phyloP scores from a whole-genome alignment of 2,113 vertebrate species.

The Syngnathus typhle region DNA sequence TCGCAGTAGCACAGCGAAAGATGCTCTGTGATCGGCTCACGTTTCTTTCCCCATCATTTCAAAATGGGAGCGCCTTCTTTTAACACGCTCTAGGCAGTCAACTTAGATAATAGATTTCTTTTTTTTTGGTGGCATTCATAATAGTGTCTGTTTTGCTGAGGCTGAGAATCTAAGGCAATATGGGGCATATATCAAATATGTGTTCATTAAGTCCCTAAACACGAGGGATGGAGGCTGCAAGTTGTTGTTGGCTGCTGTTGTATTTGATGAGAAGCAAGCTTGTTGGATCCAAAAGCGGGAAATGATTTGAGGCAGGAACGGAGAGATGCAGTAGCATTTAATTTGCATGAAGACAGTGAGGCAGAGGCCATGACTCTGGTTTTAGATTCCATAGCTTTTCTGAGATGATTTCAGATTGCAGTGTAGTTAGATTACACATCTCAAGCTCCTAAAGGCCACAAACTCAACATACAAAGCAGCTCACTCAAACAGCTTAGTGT shows the following conservation, averaged over 20 bases:
- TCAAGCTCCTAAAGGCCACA: slow-evolving; percentile 41
- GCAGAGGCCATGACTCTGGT: slow-evolving; percentile 25
- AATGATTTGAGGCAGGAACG: slow-evolving; percentile 16
- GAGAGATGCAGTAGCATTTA: slow-evolving; percentile 42
- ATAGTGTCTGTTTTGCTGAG: slow-evolving; percentile 3
- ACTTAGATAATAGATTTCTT: slow-evolving; percentile 14
- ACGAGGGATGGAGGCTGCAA: slow-evolving; percentile 9
- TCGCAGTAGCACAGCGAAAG: slow-evolving; percentile 16
- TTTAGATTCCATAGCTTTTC: slow-evolving; percentile 30
- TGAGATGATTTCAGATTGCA: slow-evolving; percentile 46
- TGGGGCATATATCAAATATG: neutral
- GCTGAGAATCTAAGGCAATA: neutral
- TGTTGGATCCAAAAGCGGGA: slow-evolving; percentile 16
- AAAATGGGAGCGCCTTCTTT: slow-evolving; percentile 11
- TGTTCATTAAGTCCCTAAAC: slow-evolving; percentile 3
- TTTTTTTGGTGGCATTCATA: neutral
- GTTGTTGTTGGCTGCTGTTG: slow-evolving; percentile 22
- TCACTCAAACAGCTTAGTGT: slow-evolving; percentile 57
- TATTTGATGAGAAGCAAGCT: slow-evolving; percentile 4
- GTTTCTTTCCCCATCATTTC: slow-evolving; percentile 5
- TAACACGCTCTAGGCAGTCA: neutral
- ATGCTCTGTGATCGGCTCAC: slow-evolving; percentile 10
- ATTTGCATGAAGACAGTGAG: slow-evolving; percentile 31
- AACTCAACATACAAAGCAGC: slow-evolving; percentile 27
- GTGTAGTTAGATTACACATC: slow-evolving; percentile 47